phyloP scores from a whole-genome alignment of 2,888 invertebrate species.

The Isotomurus palustris region DNA sequence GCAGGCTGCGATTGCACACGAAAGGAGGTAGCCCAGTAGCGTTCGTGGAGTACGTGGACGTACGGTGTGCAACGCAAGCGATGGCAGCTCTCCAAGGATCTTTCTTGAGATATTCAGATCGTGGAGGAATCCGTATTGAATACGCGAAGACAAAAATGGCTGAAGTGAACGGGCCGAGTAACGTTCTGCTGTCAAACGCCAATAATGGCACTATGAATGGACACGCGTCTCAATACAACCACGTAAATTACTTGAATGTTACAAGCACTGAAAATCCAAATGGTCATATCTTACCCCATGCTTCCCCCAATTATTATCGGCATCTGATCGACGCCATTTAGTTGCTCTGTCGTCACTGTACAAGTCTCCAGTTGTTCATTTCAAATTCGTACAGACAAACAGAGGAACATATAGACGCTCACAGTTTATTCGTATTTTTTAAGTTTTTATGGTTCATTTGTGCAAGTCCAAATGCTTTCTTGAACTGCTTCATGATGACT shows the following conservation, averaged over 20 bases:
- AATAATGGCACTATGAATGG: constrained; percentile 46
- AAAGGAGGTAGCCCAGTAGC: constrained; percentile 86
- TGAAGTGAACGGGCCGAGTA: constrained; percentile 56
- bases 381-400: no score
- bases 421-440: no score
- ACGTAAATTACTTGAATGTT: constrained; percentile 47
- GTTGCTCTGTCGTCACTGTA: no score
- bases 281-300: constrained; percentile 40
- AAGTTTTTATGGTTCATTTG: no score
- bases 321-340: constrained; percentile 46
- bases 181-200: constrained; percentile 43
- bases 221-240: constrained; percentile 46
- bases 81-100: constrained; percentile 93
- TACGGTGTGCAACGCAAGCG: constrained; percentile 84
- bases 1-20: constrained; percentile 83
- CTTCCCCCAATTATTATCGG: constrained; percentile 43
- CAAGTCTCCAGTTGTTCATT: no score
- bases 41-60: constrained; percentile 95
- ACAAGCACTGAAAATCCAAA: constrained; percentile 34
- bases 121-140: constrained; percentile 97
- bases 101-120: constrained; percentile 89
- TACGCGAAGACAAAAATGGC: constrained; percentile 99
- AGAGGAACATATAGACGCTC: no score
- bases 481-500: no score
- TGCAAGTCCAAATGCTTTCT: no score